Evolutionary conservation across 2,797 vertebrate genomes (phyloP), one percentile per base, ranked within the genome.

Genomic region (Tapirus indicus): DNA sequence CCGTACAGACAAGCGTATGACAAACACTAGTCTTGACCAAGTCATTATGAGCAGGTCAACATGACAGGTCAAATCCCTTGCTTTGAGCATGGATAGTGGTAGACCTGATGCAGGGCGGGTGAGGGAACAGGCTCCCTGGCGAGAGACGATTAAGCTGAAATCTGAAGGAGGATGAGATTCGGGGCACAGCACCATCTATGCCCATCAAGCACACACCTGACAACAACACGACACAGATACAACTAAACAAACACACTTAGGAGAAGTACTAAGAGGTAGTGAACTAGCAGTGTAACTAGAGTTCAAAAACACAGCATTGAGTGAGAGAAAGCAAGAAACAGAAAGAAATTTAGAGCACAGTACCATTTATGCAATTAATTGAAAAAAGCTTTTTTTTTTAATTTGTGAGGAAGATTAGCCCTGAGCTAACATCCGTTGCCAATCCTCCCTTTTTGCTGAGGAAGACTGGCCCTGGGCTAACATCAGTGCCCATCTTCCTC

Each of bases 1-100:
- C 0, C 0, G 74, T 17, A 27, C 64, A 64, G 52, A 69, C 21
- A 21, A 69, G 44, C 1, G 1, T 4, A 7, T 2, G 27, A 75
- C 10, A 32, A 64, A 78, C 2, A 1, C n/a, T 5, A 29, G 49
- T n/a, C 16, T 5, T 32, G 41, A 60, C 29, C 13, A 85, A 38
- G 72, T 56, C 17, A 14, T n/a, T 7, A 38, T 0, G 0, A 74
- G 84, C 18, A 27, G 58, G 52, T 17, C 71, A 18, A 4, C 0
- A 10, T 60, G 58, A 38, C 2, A 0, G 5, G 14, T 60, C 38
- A 56, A 1, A 5, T 25, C 5, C 44, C 56, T 47, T 66, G 27
- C 2, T 60, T 13, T 49, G 79, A 27, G 68, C 13, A 5, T 7
- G 18, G 4, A 21, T 20, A 25, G 72, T 32, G 32, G 88, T 68